Evolutionary conservation across 2,113 vertebrate genomes (phyloP).

Genomic region (Pycnonotus jocosus): DNA sequence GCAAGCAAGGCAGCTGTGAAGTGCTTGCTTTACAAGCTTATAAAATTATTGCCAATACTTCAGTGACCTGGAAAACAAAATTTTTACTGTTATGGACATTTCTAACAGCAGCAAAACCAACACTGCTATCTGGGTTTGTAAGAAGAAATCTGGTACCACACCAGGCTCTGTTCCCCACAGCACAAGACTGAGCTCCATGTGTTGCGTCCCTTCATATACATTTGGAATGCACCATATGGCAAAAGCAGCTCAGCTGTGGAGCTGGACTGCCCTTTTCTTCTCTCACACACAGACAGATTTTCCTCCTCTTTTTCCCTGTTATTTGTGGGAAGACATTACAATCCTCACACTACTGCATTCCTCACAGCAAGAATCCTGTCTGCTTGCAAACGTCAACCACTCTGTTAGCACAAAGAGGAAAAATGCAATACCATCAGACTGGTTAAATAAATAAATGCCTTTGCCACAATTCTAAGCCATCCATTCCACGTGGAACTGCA

Average conservation of each 20-base stretch:
- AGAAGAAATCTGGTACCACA: background rate
- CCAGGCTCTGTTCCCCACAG: background rate
- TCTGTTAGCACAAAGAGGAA: slow-evolving; percentile 26
- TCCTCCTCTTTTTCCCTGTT: background rate
- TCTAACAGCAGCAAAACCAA: background rate
- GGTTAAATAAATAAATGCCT: slow-evolving; percentile 68
- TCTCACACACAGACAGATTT: background rate
- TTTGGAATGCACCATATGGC: background rate
- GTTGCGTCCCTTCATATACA: background rate
- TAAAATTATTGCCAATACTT: background rate
- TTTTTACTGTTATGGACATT: background rate
- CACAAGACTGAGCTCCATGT: background rate
- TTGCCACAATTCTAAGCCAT: slow-evolving; percentile 39
- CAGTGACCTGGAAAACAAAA: background rate
- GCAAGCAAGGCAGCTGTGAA: background rate
- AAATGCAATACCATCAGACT: slow-evolving; percentile 21
- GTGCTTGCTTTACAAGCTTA: background rate
- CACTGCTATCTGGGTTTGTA: background rate
- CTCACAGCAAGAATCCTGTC: slow-evolving; percentile 22
- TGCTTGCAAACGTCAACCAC: slow-evolving; percentile 7
- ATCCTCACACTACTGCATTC: background rate
- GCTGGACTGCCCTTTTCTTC: background rate
- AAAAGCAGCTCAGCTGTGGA: background rate
- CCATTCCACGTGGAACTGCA: slow-evolving; percentile 38
- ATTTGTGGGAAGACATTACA: background rate